Conservation (phyloP, 2,113 vertebrate species). For the Narcine bancroftii region DNA sequence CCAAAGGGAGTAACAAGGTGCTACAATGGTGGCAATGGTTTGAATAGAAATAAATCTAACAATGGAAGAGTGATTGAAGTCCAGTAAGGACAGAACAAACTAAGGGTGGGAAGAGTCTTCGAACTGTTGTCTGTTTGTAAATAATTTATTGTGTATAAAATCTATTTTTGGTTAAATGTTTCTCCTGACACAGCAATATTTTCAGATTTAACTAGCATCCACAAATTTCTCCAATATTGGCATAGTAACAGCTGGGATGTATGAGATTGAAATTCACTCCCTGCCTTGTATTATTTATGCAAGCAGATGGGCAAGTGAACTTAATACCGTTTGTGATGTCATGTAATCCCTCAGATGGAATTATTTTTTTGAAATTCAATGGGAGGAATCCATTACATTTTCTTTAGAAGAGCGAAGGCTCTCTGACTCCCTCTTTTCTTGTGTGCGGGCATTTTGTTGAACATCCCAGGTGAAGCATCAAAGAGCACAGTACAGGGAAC, state of each 20-base stretch:
- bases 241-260: neutral
- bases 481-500: neutral
- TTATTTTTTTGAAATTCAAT: slow-evolving; percentile 20
- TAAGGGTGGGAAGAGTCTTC: too few relatives aligned
- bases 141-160: too few relatives aligned
- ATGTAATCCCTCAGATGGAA: neutral
- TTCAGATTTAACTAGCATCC: neutral
- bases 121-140: too few relatives aligned
- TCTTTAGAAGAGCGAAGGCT: neutral
- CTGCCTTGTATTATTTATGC: neutral
- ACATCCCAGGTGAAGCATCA: neutral
- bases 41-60: too few relatives aligned
- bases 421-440: too few relatives aligned
- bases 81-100: too few relatives aligned
- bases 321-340: neutral
- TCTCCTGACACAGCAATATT: neutral
- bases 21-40: too few relatives aligned
- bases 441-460: too few relatives aligned
- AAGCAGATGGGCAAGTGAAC: neutral
- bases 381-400: neutral
- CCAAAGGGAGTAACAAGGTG: too few relatives aligned
- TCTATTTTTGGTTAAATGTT: too few relatives aligned
- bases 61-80: too few relatives aligned
- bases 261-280: neutral
- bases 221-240: neutral